Base-by-base conservation (phyloP, 2,888 invertebrate genomes). In the Epiblema foenella region DNA sequence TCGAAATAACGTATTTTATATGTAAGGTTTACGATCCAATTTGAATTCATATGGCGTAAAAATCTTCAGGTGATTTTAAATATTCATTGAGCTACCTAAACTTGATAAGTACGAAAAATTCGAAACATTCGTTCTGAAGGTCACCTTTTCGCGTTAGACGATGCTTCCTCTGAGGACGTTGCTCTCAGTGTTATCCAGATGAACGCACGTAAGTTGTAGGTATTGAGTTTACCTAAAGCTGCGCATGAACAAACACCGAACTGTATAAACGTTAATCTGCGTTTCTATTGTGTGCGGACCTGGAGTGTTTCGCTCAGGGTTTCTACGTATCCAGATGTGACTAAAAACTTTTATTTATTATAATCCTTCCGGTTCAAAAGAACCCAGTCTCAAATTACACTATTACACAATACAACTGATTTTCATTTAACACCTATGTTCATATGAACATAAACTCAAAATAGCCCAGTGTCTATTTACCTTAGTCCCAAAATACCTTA, bases 211-310 rank as follows among this genome's bases (percentile, higher is more conserved):
- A 59, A 37, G 65, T 57, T n/a, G n/a, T n/a, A n/a, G n/a, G n/a
- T n/a, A n/a, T n/a, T 62, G 56, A 62, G 62, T 67, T 71, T 70
- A 65, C 52, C 70, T 59, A 70, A 70, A 65, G 59, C 51, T 52
- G 37, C 9, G 63, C 69, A 65, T 69, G 65, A 69, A 59, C 59
- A 65, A 69, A 69, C 69, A 69, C 39, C 24, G 51, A 18, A 3
- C 39, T 24, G 42, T n/a, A 51, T 68, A 68, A 33, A 67, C 20
- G 20, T 59, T 20, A 52, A 68, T 51, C 52, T 54, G 52, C 33
- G 33, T 63, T 10, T 56, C 15, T 29, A 56, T 15, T 29, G 29
- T 49, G 17, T 18, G 7, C 10, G 18, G 10, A 51, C 51, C 8
- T 51, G 51, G 9, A 18, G 15, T 12, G 15, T 15, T 42, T 42